Conservation (phyloP, 2,797 vertebrate species). For the Phalanger gymnotis region DNA sequence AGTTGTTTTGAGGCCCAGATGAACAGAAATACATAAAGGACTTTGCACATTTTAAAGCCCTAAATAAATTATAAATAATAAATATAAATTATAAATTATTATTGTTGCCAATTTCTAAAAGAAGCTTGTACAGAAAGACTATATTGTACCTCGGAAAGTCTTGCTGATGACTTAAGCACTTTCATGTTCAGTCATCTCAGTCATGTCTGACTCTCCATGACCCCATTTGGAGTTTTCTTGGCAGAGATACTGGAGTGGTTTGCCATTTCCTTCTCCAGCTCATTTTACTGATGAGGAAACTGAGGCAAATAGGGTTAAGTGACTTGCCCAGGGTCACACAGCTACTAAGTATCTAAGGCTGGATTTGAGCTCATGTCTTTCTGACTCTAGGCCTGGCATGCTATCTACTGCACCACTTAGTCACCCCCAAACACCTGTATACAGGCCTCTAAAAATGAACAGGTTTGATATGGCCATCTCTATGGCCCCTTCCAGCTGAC, state of each 20-base stretch:
- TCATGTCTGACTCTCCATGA: background rate
- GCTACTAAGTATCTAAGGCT: background rate
- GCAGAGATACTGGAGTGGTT: background rate
- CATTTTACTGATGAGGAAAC: background rate
- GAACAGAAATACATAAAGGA: background rate
- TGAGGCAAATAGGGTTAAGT: background rate
- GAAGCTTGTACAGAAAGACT: background rate
- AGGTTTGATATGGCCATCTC: background rate
- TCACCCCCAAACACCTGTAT: background rate
- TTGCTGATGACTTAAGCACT: background rate
- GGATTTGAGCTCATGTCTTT: background rate
- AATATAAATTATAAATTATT: background rate
- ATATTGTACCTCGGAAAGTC: background rate
- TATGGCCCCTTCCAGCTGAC: background rate
- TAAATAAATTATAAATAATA: background rate
- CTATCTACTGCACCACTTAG: background rate
- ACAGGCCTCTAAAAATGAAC: background rate
- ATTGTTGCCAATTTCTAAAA: background rate
- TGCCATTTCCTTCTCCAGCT: background rate
- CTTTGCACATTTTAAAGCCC: background rate
- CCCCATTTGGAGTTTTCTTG: background rate
- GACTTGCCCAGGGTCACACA: background rate
- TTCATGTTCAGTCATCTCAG: background rate
- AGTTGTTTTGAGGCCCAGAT: background rate
- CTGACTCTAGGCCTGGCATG: background rate